phyloP scores from a whole-genome alignment of 2,888 invertebrate genomes.

The Chloroclysta siterata region DNA sequence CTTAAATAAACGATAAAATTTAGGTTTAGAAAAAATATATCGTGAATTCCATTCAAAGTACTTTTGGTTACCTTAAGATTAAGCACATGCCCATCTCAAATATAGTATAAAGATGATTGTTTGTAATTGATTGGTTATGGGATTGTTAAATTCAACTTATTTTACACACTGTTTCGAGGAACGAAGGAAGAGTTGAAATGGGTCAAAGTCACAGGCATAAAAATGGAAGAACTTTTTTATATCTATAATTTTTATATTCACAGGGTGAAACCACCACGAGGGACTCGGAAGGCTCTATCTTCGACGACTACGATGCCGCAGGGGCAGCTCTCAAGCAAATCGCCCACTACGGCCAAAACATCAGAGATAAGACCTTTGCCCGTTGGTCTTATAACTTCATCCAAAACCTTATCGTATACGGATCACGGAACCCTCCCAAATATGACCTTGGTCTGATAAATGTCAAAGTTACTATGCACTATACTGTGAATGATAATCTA shows the following conservation, averaged over 20 bases:
- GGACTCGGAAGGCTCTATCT: slow-evolving; percentile 1
- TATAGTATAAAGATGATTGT: no score
- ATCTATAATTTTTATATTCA: background rate
- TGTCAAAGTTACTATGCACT: slow-evolving; percentile 62
- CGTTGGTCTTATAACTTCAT: slow-evolving; percentile 58
- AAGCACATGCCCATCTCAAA: no score
- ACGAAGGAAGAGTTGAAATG: no score
- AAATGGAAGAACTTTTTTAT: no score
- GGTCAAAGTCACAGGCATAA: no score
- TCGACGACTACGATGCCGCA: slow-evolving; percentile 29
- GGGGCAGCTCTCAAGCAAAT: slow-evolving; percentile 68
- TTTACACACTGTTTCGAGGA: no score
- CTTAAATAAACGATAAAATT: no score
- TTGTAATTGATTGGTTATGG: no score
- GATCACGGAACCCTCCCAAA: slow-evolving; percentile 51
- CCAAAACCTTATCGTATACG: slow-evolving; percentile 56
- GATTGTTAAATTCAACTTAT: no score
- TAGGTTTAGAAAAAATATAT: no score
- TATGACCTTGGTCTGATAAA: slow-evolving; percentile 61
- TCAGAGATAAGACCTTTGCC: slow-evolving; percentile 60
- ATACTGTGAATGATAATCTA: slow-evolving; percentile 57
- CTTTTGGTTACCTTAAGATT: no score
- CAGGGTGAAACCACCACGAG: slow-evolving; percentile 17
- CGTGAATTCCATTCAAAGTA: no score
- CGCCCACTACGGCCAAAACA: slow-evolving; percentile 71